Base-by-base conservation (phyloP, 2,113 vertebrate genomes). In the Tragelaphus imberbis region DNA sequence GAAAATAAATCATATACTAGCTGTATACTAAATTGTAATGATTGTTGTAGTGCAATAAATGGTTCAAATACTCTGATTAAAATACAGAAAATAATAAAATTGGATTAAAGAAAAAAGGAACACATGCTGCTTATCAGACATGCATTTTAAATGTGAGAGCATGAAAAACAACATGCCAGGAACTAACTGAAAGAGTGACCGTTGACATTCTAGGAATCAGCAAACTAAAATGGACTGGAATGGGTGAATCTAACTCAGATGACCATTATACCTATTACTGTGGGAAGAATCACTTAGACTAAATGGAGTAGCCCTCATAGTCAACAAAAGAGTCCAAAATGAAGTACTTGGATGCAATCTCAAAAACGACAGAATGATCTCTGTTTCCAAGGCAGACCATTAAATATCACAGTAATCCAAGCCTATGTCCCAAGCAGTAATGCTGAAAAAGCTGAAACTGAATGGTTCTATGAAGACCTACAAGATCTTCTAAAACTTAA, bases 291-390 rank as follows among this genome's bases (percentile, higher is more conserved):
- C 68, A 23, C 21, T 40, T 40, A 40, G 36, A 13, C 0, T 0
- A 75, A 40, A 75, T 75, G 10, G 10, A 75, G 19, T 40, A 71
- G n/a, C 36, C 68, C n/a, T 40, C 19, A 25, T 5, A 75, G 19
- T 75, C n/a, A 75, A 23, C 68, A 40, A 23, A 23, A 71, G 10
- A 75, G 21, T 75, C 36, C 19, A 2, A 23, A 75, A 40, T 75
- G n/a, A 25, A 75, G 68, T 13, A 40, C n/a, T 40, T 75, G 21
- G 10, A 11, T 40, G n/a, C 68, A 75, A 0, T 40, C 36, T 75
- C 36, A 75, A 23, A 40, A 75, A 23, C 0, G 0, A 75, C 68
- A 40, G 19, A 40, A 40, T 6, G 2, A 12, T 75, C 19, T 71
- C n/a, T 75, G 68, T 25, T 75, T 40, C 68, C 68, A 75, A 75